Conservation (phyloP, 2,888 invertebrate genomes). For the Erpobdella octoculata region DNA sequence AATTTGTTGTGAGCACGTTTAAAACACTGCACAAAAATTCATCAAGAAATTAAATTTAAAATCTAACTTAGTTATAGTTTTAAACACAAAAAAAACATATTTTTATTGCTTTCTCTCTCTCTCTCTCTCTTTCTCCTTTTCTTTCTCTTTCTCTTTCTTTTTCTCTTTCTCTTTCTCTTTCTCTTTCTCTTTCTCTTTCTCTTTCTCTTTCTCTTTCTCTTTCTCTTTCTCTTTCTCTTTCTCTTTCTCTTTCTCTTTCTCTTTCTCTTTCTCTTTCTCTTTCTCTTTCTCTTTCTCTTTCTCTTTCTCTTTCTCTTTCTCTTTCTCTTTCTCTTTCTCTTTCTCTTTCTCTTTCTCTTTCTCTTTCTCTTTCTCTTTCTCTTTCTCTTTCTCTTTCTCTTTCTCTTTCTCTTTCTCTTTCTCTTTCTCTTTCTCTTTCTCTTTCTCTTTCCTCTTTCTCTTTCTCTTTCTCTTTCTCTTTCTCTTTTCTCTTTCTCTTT, state of each 20-base stretch:
- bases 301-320: conserved; percentile 9
- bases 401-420: conserved; percentile 25
- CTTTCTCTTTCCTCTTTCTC: conserved; percentile 16
- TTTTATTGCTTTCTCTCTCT: not conserved
- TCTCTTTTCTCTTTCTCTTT: not conserved
- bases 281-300: conserved; percentile 19
- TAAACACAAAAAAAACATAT: too few species aligned
- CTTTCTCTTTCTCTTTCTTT: not conserved
- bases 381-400: conserved; percentile 21
- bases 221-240: not conserved
- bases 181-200: not conserved
- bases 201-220: not conserved
- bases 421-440: conserved; percentile 25
- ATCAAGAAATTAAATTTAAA: too few species aligned
- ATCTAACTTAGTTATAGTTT: too few species aligned
- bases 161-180: not conserved
- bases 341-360: not conserved
- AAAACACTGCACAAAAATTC: too few species aligned
- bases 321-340: conserved; percentile 22
- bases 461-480: not conserved
- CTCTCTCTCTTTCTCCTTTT: not conserved
- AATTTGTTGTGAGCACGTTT: too few species aligned
- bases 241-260: not conserved
- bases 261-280: conserved; percentile 18
- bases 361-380: conserved; percentile 11